Base-by-base conservation (phyloP, 2,888 invertebrate genomes). In the Drosophila mimica region DNA sequence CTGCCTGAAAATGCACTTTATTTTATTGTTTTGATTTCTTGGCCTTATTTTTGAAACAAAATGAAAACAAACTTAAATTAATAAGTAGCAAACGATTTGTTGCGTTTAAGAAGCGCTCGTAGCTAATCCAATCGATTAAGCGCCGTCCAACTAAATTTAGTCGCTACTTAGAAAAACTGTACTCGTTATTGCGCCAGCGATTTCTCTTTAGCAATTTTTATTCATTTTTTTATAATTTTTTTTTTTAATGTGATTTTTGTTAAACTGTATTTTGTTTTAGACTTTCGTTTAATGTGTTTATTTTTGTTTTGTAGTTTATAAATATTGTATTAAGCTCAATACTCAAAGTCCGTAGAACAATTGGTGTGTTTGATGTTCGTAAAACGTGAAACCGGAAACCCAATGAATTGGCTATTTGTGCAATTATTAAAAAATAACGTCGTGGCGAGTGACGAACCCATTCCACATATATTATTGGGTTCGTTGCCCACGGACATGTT, bases 381-480 rank as follows among this genome's bases (percentile, higher is more conserved):
- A 46, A 65, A 43, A 72, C 56, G 70, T 65, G 48, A 74, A 68
- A 89, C 61, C 62, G 63, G 54, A 69, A 70, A 88, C 69, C 81
- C 87, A 74, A 89, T 71, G 66, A 68, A 88, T 88, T 90, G 87
- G 87, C 87, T 90, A 87, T 66, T 88, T 87, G 87, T 87, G 87
- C 87, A 87, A 87, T 87, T 83, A 74, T 86, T 72, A 67, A 83
- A 76, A 79, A 70, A 63, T 43, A 67, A 80, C 63, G 69, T 74
- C 66, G 70, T 48, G 76, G 69, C 64, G 52, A 43, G 34, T 30
- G 49, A 46, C 30, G 25, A 28, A 58, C 54, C 52, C 58, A 46
- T 28, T 15, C 33, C 46, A 46, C 46, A 46, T 46, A 46, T 46
- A 28, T 20, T 34, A 31, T 5, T 43, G 54, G 40, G 36, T 60